Base-by-base conservation (phyloP, 2,888 invertebrate genomes). In the Syrphus vitripennis region DNA sequence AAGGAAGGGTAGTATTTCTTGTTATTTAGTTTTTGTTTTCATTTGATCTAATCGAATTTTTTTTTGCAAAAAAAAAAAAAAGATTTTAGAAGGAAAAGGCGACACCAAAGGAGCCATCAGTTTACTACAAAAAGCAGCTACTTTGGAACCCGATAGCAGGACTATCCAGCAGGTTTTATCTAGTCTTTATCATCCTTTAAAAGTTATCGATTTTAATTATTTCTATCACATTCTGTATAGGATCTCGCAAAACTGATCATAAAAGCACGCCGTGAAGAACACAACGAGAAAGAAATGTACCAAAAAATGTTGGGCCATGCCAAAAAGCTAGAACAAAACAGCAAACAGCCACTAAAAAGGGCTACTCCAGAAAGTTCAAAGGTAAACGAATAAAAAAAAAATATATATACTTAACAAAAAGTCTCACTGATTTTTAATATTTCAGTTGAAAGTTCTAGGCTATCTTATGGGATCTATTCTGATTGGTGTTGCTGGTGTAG, bases 101-200 rank as follows among this genome's bases (percentile, higher is more conserved):
- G 95, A 97, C 74, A 94, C 95, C 55, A 92, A 94, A 1, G 95
- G 95, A 59, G 97, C 97, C 0, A 94, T 97, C 75, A 93, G 93
- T 61, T 94, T 95, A 26, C 91, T 96, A 67, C 94, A 94, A 83
- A 94, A 94, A 90, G 96, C 95, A 1, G 93, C 94, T 26, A 94
- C 94, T 75, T 90, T 95, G 65, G 95, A 95, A 88, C 96, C 96
- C 0, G 94, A 95, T 14, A 94, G 94, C 74, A 94, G 94, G 90
- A 93, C 94, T 14, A 93, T 95, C 53, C 93, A 94, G 87, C 93
- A 93, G 87, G 91, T 90, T 80, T 63, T 16, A n/a, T 59, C 7
- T 34, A 19, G 14, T 63, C 9, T 7, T 16, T 42, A 7, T 40
- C 40, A 40, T 42, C 3, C 16, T 16, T 16, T 7, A 1, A 24